Conservation (phyloP, 2,888 invertebrate genomes). For the Notodonta dromedarius region DNA sequence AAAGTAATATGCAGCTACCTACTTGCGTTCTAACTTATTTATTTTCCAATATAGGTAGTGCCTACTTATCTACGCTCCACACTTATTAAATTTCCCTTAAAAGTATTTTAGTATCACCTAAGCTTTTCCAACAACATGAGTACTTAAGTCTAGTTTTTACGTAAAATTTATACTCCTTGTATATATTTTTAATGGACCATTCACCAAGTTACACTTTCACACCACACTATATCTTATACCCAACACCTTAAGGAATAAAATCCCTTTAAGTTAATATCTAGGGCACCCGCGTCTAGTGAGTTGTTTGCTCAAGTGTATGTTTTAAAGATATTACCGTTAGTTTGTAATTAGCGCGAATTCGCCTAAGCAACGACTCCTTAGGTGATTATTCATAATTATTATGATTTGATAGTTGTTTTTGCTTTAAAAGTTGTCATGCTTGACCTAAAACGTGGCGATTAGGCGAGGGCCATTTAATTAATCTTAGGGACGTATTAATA, state of each 20-base stretch:
- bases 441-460: neutral
- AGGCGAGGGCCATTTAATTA: neutral
- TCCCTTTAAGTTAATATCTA: slow-evolving; percentile 31
- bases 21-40: no score
- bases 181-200: neutral
- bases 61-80: no score
- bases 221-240: slow-evolving; percentile 6
- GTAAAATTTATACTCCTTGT: no score
- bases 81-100: no score
- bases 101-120: neutral
- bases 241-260: slow-evolving; percentile 16
- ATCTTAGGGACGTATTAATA: no score
- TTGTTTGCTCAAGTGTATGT: slow-evolving; percentile 63
- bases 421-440: neutral
- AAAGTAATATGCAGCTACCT: no score
- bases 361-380: neutral
- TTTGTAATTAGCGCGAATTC: slow-evolving; percentile 31
- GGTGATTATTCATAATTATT: neutral
- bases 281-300: slow-evolving; percentile 47
- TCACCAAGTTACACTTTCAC: neutral
- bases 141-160: no score
- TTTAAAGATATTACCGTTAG: slow-evolving; percentile 53
- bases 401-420: neutral
- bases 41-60: no score
- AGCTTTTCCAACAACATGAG: no score